Evolutionary conservation across 2,888 invertebrate species (phyloP).

Genomic region (Syrphus vitripennis): DNA sequence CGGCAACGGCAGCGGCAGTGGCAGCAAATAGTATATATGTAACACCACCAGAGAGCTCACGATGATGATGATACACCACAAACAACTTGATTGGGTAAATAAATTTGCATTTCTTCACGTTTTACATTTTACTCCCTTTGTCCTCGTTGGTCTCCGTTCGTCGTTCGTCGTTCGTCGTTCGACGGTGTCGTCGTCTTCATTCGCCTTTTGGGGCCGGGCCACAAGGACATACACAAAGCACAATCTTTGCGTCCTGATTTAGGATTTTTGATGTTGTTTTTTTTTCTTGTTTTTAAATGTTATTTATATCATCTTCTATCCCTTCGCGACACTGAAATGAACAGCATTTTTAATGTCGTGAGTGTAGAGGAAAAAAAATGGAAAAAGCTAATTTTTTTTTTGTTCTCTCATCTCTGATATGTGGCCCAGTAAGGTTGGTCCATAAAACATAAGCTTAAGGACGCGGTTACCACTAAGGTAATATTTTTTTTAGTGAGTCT

Average conservation of each 20-base stretch:
- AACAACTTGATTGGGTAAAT: slow-evolving; percentile 71
- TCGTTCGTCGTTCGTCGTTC: background rate
- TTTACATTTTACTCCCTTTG: slow-evolving; percentile 3
- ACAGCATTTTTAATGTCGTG: slow-evolving; percentile 43
- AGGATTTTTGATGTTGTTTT: slow-evolving; percentile 32
- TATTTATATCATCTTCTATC: slow-evolving; percentile 63
- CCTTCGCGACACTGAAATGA: slow-evolving; percentile 53
- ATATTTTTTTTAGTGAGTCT: background rate
- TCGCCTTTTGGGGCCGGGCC: background rate
- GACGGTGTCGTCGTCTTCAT: background rate
- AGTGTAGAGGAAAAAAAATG: background rate
- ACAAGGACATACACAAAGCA: slow-evolving; percentile 38
- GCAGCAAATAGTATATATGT: slow-evolving; percentile 47
- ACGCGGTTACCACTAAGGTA: slow-evolving; percentile 2
- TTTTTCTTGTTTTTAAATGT: slow-evolving; percentile 25
- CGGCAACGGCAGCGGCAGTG: slow-evolving; percentile 16
- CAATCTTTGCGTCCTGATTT: slow-evolving; percentile 53
- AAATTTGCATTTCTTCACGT: slow-evolving; percentile 60
- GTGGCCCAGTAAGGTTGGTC: slow-evolving; percentile 3
- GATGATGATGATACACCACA: slow-evolving; percentile 66
- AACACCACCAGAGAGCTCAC: slow-evolving; percentile 28
- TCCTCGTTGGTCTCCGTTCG: no score
- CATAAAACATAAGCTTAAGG: background rate
- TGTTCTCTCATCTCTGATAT: background rate
- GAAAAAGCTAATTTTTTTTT: background rate